phyloP scores from a whole-genome alignment of 2,888 invertebrate genomes.

The Hybos culiciformis region DNA sequence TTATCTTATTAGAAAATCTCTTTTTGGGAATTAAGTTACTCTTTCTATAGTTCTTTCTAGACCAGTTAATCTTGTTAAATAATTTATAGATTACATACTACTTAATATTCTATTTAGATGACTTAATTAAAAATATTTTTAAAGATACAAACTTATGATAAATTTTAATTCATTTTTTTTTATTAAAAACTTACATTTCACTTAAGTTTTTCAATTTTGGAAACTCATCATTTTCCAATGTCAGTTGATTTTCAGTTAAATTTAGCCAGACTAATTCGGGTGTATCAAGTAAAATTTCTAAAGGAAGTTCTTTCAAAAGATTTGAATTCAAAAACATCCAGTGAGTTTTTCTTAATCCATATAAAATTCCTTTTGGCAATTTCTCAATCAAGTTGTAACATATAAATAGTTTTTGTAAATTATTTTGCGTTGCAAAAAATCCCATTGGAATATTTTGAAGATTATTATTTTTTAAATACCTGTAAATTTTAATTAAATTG shows the following conservation, averaged over 20 bases:
- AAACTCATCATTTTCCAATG: slow-evolving; percentile 34
- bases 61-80: too few relatives aligned
- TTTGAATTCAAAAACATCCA: slow-evolving; percentile 39
- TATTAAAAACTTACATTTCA: slow-evolving; percentile 38
- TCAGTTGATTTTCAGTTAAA: slow-evolving; percentile 38
- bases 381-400: slow-evolving; percentile 26
- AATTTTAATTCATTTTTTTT: too few relatives aligned
- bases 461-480: slow-evolving; percentile 30
- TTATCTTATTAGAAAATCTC: too few relatives aligned
- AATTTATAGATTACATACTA: too few relatives aligned
- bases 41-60: too few relatives aligned
- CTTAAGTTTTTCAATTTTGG: slow-evolving; percentile 35
- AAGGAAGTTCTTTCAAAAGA: slow-evolving; percentile 32
- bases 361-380: slow-evolving; percentile 33
- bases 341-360: slow-evolving; percentile 33
- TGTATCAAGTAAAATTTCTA: slow-evolving; percentile 34
- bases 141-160: too few relatives aligned
- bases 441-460: slow-evolving; percentile 29
- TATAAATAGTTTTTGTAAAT: slow-evolving; percentile 26
- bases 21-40: too few relatives aligned
- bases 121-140: too few relatives aligned
- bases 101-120: too few relatives aligned
- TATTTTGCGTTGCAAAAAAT: slow-evolving; percentile 23
- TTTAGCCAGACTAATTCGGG: slow-evolving; percentile 35
- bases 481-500: too few relatives aligned